Percentiles rank a stretch among this genome's conserved stretches.
phyloP scores from a whole-genome alignment of 2,113 vertebrate species.

The Pandion haliaetus region DNA sequence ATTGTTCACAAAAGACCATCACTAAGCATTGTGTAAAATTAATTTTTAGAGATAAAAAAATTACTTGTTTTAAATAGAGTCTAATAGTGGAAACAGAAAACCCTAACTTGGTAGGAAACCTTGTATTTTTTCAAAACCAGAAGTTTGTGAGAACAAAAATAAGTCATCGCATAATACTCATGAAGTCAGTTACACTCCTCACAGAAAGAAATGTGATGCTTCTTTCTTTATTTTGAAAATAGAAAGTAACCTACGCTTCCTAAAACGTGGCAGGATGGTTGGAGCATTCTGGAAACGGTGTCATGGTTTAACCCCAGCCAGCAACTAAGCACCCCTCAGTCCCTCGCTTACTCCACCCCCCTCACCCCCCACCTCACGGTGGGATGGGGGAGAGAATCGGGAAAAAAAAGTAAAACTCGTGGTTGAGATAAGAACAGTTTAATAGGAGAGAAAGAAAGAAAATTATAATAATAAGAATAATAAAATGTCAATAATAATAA shows the following conservation, averaged over 20 bases:
- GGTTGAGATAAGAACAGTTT: too few species aligned
- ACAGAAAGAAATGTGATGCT: neutral
- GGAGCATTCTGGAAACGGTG: neutral
- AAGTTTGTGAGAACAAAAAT: neutral
- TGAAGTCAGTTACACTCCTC: neutral
- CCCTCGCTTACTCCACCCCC: too few species aligned
- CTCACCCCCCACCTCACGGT: too few species aligned
- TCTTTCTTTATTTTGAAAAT: neutral
- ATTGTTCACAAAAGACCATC: neutral
- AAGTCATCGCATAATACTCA: neutral
- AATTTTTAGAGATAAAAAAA: neutral
- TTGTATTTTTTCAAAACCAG: neutral
- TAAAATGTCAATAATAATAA: too few species aligned
- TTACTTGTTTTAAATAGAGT: neutral
- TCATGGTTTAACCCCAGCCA: too few species aligned
- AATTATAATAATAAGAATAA: too few species aligned
- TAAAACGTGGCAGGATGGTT: neutral
- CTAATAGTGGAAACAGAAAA: neutral
- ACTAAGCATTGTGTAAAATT: neutral
- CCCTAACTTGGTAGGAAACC: neutral
- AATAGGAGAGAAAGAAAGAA: too few species aligned
- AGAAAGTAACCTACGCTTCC: neutral
- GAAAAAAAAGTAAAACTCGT: too few species aligned
- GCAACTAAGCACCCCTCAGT: too few species aligned
- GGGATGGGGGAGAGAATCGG: too few species aligned